A percentile compares a stretch with the other conserved stretches of the same genome.
Evolutionary conservation across 2,113 vertebrate species (phyloP).

Genomic region (Neodontobutis hainanensis): DNA sequence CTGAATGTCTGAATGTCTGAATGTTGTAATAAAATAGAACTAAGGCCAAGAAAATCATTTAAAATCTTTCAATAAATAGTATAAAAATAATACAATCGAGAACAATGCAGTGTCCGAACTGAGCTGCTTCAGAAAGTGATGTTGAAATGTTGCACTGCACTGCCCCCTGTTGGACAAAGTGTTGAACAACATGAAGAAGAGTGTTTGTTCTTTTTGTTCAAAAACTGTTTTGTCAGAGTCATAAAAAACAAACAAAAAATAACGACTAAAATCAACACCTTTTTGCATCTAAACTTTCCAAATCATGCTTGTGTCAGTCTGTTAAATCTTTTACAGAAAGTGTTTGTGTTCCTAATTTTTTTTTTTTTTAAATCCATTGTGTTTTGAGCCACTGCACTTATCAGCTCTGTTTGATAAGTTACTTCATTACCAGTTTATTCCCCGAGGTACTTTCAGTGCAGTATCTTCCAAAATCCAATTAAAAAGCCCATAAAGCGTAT

Average conservation of each 20-base stretch:
- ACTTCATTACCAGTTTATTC: not conserved
- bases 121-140: not conserved
- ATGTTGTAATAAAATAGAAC: too few species aligned
- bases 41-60: too few species aligned
- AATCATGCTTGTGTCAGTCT: too few species aligned
- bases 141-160: slow-evolving; percentile 11
- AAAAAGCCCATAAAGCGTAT: not conserved
- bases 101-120: not conserved
- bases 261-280: too few species aligned
- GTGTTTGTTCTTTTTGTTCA: too few species aligned
- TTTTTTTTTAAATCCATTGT: not conserved
- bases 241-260: too few species aligned
- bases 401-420: not conserved
- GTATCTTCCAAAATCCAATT: not conserved
- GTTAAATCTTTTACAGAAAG: too few species aligned
- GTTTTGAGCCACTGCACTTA: not conserved
- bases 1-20: too few species aligned
- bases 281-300: too few species aligned
- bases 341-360: not conserved
- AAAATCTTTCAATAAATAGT: too few species aligned
- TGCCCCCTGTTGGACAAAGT: slow-evolving; percentile 52
- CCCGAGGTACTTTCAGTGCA: not conserved
- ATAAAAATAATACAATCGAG: too few species aligned
- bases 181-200: not conserved
- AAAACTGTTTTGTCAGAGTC: too few species aligned